Percentiles rank a stretch among this genome's conserved stretches.
phyloP scores from a whole-genome alignment of 2,888 invertebrate species.

The Ormyrus thymus region DNA sequence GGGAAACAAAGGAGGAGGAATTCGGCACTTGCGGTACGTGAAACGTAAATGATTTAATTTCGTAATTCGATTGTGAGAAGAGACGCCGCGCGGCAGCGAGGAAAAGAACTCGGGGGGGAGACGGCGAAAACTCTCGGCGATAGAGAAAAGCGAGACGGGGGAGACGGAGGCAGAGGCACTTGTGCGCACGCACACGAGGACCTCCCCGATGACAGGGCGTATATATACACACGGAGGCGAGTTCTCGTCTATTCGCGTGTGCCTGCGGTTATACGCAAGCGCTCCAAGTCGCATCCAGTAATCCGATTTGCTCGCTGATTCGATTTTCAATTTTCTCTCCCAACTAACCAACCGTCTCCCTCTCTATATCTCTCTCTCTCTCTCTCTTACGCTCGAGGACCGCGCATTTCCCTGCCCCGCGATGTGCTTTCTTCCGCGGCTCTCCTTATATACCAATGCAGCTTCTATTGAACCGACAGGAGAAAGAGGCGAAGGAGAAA shows the following conservation, averaged over 20 bases:
- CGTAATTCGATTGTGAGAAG: slow-evolving; percentile 45
- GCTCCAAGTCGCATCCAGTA: slow-evolving; percentile 60
- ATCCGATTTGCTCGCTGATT: slow-evolving; percentile 69
- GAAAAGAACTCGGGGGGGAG: slow-evolving; percentile 19
- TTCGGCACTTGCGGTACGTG: slow-evolving; percentile 41
- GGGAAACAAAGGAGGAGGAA: slow-evolving; percentile 33
- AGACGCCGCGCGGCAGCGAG: slow-evolving; percentile 37
- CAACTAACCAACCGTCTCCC: slow-evolving; percentile 25
- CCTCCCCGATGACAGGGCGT: slow-evolving; percentile 15
- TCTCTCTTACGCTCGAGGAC: slow-evolving; percentile 61
- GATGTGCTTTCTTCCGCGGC: slow-evolving; percentile 47
- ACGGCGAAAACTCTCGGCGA: not conserved
- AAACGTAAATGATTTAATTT: slow-evolving; percentile 62
- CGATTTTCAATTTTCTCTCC: slow-evolving; percentile 69
- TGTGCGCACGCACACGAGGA: not conserved
- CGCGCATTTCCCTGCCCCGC: slow-evolving; percentile 62
- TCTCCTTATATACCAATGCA: slow-evolving; percentile 15
- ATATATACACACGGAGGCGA: not conserved
- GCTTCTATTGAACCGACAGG: slow-evolving; percentile 5
- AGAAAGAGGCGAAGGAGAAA: slow-evolving; percentile 1
- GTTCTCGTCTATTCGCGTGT: slow-evolving; percentile 28
- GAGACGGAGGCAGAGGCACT: not conserved
- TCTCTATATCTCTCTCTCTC: slow-evolving; percentile 56
- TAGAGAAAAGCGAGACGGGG: not conserved
- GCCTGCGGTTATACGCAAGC: slow-evolving; percentile 64